phyloP scores from a whole-genome alignment of 2,888 invertebrate genomes.

The Drosophila paramelanica region DNA sequence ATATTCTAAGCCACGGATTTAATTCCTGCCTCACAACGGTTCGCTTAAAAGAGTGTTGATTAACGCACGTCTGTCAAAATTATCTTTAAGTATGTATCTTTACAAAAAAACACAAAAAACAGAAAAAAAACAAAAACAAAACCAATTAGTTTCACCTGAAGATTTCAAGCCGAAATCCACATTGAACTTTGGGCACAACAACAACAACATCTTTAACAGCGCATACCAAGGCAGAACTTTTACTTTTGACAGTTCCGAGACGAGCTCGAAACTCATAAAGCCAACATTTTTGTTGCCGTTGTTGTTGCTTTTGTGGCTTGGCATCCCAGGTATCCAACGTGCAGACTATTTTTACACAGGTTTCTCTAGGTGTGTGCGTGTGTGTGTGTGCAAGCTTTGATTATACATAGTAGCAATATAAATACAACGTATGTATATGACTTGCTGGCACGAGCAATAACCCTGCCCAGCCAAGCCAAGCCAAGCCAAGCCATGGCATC shows the following conservation, averaged over 20 bases:
- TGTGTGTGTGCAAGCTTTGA: constrained; percentile 49
- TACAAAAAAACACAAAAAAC: neutral
- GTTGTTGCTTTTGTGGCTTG: constrained; percentile 19
- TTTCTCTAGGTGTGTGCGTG: constrained; percentile 42
- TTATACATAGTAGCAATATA: constrained; percentile 67
- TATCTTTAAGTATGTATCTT: constrained; percentile 17
- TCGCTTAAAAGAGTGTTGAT: constrained; percentile 6
- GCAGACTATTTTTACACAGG: constrained; percentile 70
- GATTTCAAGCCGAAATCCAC: constrained; percentile 15
- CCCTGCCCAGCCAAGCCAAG: constrained; percentile 51
- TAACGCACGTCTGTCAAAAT: constrained; percentile 8
- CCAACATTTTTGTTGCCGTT: constrained; percentile 28
- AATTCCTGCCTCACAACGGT: neutral
- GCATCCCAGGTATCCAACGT: constrained; percentile 46
- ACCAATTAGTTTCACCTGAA: constrained; percentile 60
- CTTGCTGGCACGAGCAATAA: constrained; percentile 76
- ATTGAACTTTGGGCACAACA: constrained; percentile 23
- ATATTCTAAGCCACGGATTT: neutral
- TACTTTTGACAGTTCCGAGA: constrained; percentile 66
- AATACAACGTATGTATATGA: constrained; percentile 67
- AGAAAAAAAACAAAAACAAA: constrained; percentile 33
- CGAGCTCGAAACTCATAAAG: constrained; percentile 39
- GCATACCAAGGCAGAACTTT: constrained; percentile 73
- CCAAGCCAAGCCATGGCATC: constrained; percentile 32
- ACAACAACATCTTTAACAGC: constrained; percentile 28